Evolutionary conservation across 2,888 invertebrate genomes (phyloP).

Genomic region (Miltochrista miniata): DNA sequence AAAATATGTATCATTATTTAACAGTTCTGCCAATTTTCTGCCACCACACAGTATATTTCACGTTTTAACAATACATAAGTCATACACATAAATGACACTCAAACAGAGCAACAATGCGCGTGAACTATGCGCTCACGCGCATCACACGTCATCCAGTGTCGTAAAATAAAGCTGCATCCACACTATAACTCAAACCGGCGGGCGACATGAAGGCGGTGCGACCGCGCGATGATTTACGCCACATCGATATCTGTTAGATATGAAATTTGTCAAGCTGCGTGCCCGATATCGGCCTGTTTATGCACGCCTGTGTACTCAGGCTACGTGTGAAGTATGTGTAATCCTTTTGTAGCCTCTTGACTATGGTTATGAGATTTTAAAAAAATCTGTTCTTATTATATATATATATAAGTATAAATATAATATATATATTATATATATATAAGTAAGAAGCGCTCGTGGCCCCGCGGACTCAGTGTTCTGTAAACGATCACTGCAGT

Average conservation of each 20-base stretch:
- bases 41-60: too few relatives aligned
- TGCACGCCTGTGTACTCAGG: constrained; percentile 54
- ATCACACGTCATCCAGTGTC: constrained; percentile 39
- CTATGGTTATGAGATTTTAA: too few relatives aligned
- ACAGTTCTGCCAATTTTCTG: too few relatives aligned
- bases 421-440: too few relatives aligned
- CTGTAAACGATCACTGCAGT: too few relatives aligned
- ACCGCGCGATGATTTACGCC: constrained; percentile 66
- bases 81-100: constrained; percentile 21
- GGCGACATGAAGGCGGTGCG: constrained; percentile 51
- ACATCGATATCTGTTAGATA: constrained; percentile 77
- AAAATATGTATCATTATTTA: too few relatives aligned
- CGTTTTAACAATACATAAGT: constrained; percentile 8
- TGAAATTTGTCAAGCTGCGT: constrained; percentile 72
- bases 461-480: too few relatives aligned
- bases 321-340: constrained; percentile 23
- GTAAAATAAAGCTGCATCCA: constrained; percentile 56
- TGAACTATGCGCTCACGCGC: constrained; percentile 40
- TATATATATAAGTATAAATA: too few relatives aligned
- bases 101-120: constrained; percentile 28
- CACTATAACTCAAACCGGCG: constrained; percentile 53
- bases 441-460: too few relatives aligned
- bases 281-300: constrained; percentile 65
- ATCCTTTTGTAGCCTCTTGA: constrained; percentile 12
- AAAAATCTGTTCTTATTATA: too few relatives aligned